A percentile compares a stretch with the other conserved stretches of the same genome.
phyloP scores from a whole-genome alignment of 37 sponge, comb jelly and placozoan species.

The Cladorhizidae sp. region DNA sequence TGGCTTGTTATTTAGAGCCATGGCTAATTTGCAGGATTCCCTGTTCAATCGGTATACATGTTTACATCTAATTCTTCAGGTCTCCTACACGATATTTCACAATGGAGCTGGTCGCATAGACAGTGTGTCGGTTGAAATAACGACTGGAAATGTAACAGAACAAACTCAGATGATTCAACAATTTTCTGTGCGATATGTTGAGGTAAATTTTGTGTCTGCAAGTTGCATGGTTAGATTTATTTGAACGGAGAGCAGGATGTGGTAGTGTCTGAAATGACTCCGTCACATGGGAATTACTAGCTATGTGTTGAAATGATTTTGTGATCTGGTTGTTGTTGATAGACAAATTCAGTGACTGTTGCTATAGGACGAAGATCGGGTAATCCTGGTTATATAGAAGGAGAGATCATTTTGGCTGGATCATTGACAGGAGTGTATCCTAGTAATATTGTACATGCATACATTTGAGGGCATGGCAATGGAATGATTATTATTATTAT shows the following conservation, averaged over 20 bases:
- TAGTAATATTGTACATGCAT: no score
- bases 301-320: no score
- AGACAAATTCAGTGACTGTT: neutral
- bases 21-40: no score
- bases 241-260: no score
- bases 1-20: no score
- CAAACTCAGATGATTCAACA: neutral
- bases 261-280: neutral
- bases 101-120: constrained; percentile 20
- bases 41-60: no score
- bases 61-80: no score
- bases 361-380: constrained; percentile 15
- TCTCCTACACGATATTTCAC: constrained; percentile 4
- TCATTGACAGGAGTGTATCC: constrained; percentile 15
- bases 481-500: no score
- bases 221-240: no score
- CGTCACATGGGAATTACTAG: no score
- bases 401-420: constrained; percentile 20
- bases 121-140: neutral
- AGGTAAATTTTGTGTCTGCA: neutral
- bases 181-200: neutral
- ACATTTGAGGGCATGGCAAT: no score
- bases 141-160: neutral
- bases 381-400: constrained; percentile 36
- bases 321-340: neutral